These are phyloP conservation scores for Athene noctua DNA, from an alignment of 2,113 vertebrate genomes.

Conservation along the genomic window DNA sequence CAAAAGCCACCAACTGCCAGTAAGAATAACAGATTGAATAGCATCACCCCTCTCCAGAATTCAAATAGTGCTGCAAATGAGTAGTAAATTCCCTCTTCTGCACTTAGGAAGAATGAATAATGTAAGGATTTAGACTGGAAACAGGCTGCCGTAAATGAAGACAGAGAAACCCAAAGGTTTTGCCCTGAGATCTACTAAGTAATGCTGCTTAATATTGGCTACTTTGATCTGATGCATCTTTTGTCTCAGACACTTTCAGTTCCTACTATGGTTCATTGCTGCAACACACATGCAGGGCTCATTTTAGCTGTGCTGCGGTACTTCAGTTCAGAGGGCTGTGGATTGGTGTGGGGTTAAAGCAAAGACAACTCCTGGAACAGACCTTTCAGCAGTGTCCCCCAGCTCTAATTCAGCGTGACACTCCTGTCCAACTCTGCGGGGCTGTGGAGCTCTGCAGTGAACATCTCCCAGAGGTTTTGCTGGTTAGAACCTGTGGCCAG, in stretches of 20 bases:
- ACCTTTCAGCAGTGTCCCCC: background rate
- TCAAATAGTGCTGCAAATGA: background rate
- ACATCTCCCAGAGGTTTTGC: background rate
- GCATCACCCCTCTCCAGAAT: background rate
- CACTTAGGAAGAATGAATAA: background rate
- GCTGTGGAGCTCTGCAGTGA: background rate
- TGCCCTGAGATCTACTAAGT: background rate
- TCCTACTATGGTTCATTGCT: accelerated
- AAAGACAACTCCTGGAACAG: background rate
- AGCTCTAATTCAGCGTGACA: background rate
- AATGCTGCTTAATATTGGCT: background rate
- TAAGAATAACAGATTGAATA: background rate
- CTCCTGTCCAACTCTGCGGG: background rate
- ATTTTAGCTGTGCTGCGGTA: background rate
- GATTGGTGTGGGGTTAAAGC: background rate
- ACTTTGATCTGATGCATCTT: background rate
- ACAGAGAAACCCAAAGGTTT: background rate
- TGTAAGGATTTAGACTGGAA: background rate
- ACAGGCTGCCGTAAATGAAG: background rate
- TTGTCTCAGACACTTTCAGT: background rate
- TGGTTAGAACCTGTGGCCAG: background rate
- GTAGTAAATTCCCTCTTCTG: background rate
- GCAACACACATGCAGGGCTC: background rate
- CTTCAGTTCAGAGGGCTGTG: background rate
- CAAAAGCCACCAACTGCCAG: background rate